Base-by-base conservation (phyloP, 2,888 invertebrate species). In the Choreutis nemorana region DNA sequence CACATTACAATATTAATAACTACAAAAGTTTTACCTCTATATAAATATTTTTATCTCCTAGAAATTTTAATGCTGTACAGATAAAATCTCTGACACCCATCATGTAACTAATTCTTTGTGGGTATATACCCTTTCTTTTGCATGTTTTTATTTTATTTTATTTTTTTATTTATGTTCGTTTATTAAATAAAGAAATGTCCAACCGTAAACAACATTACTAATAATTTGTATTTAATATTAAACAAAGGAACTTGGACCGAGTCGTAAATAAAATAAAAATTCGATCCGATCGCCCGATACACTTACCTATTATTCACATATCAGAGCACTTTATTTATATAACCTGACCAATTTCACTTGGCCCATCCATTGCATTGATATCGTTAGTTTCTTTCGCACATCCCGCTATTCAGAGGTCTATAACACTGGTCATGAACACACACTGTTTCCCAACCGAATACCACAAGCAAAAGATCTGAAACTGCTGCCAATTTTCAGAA, bases 401-500 rank as follows among this genome's bases (percentile, higher is more conserved):
- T 45, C 44, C 55, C 50, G 55, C 49, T 52, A 52, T 55, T 53
- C 52, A 45, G 35, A 49, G 67, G 31, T 58, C 70, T 45, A 23
- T 29, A 40, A 43, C 23, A 36, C 40, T 65, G 73, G 73, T 41
- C 54, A 48, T n/a, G 30, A 46, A 47, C 56, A 66, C 70, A 67
- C n/a, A 68, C 68, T 55, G 71, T 78, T 78, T 78, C 77, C 56
- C 77, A 77, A 77, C 73, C 59, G 73, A 75, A 78, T 78, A 65
- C 72, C 77, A 51, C 56, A 57, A 60, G 65, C 62, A 67, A 70
- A 70, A 72, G 70, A 68, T 71, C 70, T 62, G 64, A 65, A 66
- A 62, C 71, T 54, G 66, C 68, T 78, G 77, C 78, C 78, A 78
- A 78, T 77, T 77, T 78, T 77, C 75, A 73, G 73, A 78, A 78